Percentiles rank a stretch among this genome's conserved stretches.
These are phyloP conservation scores for Orgyia antiqua DNA, from an alignment of 2,888 invertebrate genomes.

Conservation along the genomic window DNA sequence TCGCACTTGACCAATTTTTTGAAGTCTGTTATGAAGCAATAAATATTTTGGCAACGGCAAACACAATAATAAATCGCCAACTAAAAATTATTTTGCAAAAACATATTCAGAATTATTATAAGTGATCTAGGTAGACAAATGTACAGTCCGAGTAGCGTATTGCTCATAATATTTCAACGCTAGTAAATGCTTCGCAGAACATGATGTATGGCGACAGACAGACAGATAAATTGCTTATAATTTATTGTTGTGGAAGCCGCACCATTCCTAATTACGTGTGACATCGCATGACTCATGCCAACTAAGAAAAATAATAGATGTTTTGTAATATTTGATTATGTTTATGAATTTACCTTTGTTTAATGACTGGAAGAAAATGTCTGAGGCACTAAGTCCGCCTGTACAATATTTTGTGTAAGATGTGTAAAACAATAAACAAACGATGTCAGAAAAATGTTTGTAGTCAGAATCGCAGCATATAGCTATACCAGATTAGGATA, in stretches of 20 bases:
- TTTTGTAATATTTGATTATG: slow-evolving; percentile 7
- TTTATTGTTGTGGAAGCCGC: slow-evolving; percentile 68
- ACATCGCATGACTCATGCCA: slow-evolving; percentile 42
- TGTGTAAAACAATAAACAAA: too few species aligned
- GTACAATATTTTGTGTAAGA: too few species aligned
- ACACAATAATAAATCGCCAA: slow-evolving; percentile 5
- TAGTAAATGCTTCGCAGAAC: slow-evolving; percentile 51
- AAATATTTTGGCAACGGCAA: slow-evolving; percentile 4
- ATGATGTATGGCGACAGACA: slow-evolving; percentile 72
- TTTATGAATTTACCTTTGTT: too few species aligned
- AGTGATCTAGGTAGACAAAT: slow-evolving; percentile 40
- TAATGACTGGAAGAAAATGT: too few species aligned
- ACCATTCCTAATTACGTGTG: slow-evolving; percentile 57
- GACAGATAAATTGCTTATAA: slow-evolving; percentile 76
- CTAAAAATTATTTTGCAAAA: slow-evolving; percentile 13
- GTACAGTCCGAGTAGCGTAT: slow-evolving; percentile 33
- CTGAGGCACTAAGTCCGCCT: too few species aligned
- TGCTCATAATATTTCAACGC: slow-evolving; percentile 68
- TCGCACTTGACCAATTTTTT: too few species aligned
- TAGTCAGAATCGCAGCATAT: too few species aligned
- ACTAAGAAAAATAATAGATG: slow-evolving; percentile 36
- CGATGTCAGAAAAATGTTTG: too few species aligned
- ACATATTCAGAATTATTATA: slow-evolving; percentile 18
- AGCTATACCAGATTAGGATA: too few species aligned
- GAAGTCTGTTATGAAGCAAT: too few species aligned